phyloP scores from a whole-genome alignment of 2,113 vertebrate genomes.

The Gallinago jamesoni region DNA sequence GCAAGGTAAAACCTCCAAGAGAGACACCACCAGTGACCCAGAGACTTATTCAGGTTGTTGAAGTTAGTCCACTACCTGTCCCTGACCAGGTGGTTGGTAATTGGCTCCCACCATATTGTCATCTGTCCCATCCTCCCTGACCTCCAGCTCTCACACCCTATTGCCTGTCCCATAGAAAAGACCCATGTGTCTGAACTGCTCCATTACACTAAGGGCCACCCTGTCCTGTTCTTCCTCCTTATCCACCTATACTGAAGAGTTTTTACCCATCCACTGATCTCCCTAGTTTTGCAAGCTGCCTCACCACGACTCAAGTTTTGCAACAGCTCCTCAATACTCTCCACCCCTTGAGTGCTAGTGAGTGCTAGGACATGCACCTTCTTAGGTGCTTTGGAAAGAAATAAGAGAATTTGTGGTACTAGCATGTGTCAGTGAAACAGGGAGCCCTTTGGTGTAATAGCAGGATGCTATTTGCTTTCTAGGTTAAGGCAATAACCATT shows the following conservation, averaged over 20 bases:
- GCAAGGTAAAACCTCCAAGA: not conserved
- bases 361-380: not conserved
- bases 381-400: not conserved
- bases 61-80: not conserved
- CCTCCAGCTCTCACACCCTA: fast-evolving
- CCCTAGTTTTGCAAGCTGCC: not conserved
- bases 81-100: too few species aligned
- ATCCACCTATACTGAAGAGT: not conserved
- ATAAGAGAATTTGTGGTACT: not conserved
- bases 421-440: not conserved
- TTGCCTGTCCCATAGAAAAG: not conserved
- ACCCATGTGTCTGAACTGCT: not conserved
- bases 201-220: not conserved
- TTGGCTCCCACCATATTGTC: fast-evolving
- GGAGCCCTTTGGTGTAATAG: not conserved
- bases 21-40: fast-evolving
- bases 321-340: not conserved
- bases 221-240: not conserved
- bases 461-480: not conserved
- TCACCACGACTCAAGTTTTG: not conserved
- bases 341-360: not conserved
- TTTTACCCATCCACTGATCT: not conserved
- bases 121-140: not conserved
- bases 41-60: not conserved
- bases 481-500: not conserved